Conservation (phyloP, 1,140 invertebrate genomes). For the Bombus superbus region DNA sequence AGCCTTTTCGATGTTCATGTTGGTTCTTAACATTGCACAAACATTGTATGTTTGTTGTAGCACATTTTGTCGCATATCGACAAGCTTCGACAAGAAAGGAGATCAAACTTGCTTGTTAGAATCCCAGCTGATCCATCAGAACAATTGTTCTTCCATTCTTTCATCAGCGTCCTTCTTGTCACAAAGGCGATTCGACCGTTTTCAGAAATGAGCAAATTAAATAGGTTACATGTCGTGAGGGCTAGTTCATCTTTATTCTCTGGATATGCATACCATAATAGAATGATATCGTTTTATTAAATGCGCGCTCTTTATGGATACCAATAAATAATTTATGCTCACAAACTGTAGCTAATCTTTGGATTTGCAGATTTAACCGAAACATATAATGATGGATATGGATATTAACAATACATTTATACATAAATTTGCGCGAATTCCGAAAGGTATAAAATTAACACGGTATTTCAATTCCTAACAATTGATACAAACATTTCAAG, state of each 20-base stretch:
- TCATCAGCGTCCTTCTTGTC: background rate
- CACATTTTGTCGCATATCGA: background rate
- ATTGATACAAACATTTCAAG: background rate
- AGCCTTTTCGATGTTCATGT: constrained; percentile 8
- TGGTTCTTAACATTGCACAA: background rate
- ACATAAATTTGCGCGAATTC: background rate
- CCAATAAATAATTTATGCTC: constrained; percentile 49
- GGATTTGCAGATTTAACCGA: background rate
- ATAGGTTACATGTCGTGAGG: background rate
- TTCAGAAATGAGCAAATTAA: background rate
- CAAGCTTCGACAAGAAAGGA: background rate
- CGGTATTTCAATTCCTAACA: background rate
- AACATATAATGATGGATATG: background rate
- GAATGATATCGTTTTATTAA: background rate
- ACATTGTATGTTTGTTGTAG: constrained; percentile 2
- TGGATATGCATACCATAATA: background rate
- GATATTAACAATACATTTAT: background rate
- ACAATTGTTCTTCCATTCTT: background rate
- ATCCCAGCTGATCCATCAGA: background rate
- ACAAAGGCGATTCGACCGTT: background rate
- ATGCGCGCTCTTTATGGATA: background rate
- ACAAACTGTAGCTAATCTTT: constrained; percentile 34
- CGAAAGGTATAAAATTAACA: background rate
- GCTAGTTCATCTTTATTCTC: background rate
- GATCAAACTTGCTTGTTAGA: background rate